Conservation (phyloP, 2,797 vertebrate genomes). For the Lacerta viridis region DNA sequence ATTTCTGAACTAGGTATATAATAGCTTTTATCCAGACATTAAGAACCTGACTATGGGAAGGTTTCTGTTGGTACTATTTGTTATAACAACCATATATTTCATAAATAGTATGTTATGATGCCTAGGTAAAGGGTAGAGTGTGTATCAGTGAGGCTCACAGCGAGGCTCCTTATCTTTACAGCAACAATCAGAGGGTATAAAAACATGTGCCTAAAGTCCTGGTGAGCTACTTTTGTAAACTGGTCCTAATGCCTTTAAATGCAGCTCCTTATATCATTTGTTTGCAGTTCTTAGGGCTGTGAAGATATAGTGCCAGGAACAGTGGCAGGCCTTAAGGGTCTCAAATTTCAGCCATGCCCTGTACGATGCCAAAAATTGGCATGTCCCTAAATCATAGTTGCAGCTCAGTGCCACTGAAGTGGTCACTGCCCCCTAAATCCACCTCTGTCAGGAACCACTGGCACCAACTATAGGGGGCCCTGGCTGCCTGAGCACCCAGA, state of each 20-base stretch:
- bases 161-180: neutral
- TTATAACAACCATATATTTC: neutral
- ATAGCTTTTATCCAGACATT: neutral
- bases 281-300: slow-evolving; percentile 10
- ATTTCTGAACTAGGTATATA: neutral
- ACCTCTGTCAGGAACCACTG: no score
- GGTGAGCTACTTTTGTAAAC: neutral
- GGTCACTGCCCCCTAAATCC: no score
- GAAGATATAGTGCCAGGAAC: slow-evolving; percentile 24
- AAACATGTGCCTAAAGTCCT: neutral
- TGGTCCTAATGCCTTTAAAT: neutral
- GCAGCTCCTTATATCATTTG: slow-evolving; percentile 9
- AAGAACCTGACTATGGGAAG: neutral
- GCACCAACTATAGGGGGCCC: no score
- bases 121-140: neutral
- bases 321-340: no score
- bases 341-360: no score
- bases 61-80: neutral
- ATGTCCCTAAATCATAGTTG: no score
- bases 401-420: no score
- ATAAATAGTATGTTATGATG: neutral
- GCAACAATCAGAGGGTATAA: neutral
- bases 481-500: no score
- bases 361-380: no score
- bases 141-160: neutral